Conservation (phyloP, 2,113 vertebrate genomes). For the Dryoscopus gambensis region DNA sequence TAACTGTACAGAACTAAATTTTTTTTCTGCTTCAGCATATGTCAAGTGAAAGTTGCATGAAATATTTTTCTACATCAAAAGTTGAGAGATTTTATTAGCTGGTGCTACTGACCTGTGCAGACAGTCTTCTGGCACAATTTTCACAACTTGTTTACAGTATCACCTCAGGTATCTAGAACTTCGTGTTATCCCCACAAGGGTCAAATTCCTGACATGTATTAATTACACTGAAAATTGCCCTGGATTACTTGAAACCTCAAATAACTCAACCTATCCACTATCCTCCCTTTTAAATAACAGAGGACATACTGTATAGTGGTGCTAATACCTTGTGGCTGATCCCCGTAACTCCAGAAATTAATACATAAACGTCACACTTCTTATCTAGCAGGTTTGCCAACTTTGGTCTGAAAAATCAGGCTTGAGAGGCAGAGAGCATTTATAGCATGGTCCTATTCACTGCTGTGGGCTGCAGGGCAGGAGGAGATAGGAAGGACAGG, state of each 20-base stretch:
- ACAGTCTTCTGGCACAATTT: slow-evolving; percentile 7
- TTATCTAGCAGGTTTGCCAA: neutral
- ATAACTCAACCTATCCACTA: neutral
- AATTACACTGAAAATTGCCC: slow-evolving; percentile 52
- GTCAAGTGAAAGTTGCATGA: neutral
- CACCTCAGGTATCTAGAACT: slow-evolving; percentile 19
- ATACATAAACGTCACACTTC: neutral
- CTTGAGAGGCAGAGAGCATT: neutral
- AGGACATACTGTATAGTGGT: neutral
- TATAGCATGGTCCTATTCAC: neutral
- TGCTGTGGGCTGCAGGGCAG: neutral
- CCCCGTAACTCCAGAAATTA: slow-evolving; percentile 32
- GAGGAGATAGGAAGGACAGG: neutral
- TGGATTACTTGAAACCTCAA: slow-evolving; percentile 50
- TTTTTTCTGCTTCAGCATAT: neutral
- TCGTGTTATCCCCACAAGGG: slow-evolving; percentile 15
- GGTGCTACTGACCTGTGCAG: neutral
- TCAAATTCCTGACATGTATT: slow-evolving; percentile 54
- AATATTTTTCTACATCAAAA: slow-evolving; percentile 5
- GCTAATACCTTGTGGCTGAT: neutral
- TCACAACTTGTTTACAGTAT: slow-evolving; percentile 8
- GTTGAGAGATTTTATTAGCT: slow-evolving; percentile 27
- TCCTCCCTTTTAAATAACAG: slow-evolving; percentile 30
- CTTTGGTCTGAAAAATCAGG: neutral
- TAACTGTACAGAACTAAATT: neutral